Evolutionary conservation across 2,113 vertebrate genomes (phyloP).

Genomic region (Ancistrus triradiatus): DNA sequence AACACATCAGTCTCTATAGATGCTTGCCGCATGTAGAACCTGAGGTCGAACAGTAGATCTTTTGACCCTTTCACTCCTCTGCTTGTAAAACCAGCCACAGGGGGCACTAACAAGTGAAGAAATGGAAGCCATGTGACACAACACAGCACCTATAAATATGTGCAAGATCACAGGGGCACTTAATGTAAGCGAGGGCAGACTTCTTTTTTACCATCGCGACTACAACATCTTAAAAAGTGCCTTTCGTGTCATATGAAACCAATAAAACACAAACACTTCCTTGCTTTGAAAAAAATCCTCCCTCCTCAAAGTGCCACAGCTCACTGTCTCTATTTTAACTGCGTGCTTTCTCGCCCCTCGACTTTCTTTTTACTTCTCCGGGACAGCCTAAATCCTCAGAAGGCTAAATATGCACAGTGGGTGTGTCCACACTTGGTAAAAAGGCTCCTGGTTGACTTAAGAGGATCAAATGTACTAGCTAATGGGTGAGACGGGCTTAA

Average conservation of each 20-base stretch:
- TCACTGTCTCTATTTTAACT: constrained; percentile 40
- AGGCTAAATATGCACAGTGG: neutral
- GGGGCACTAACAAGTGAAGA: constrained; percentile 70
- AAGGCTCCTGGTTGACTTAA: no score
- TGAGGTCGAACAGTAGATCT: constrained; percentile 47
- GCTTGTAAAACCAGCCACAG: constrained; percentile 72
- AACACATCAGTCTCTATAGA: no score
- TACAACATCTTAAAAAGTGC: constrained; percentile 76
- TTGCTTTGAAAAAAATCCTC: constrained; percentile 52
- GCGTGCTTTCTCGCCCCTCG: no score
- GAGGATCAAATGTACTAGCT: no score
- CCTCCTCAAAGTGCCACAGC: constrained; percentile 47
- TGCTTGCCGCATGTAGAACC: constrained; percentile 12
- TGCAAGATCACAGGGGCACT: constrained; percentile 71
- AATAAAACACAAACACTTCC: constrained; percentile 74
- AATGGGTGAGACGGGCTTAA: no score
- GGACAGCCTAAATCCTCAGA: neutral
- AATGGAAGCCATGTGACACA: constrained; percentile 77
- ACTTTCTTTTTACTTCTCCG: constrained; percentile 16
- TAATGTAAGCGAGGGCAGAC: constrained; percentile 68
- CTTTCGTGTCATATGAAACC: constrained; percentile 74
- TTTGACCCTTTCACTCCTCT: constrained; percentile 67
- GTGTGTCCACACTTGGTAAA: no score
- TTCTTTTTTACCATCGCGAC: constrained; percentile 70
- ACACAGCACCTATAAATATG: constrained; percentile 78